These are phyloP conservation scores for Panurus biarmicus DNA, from an alignment of 2,113 vertebrate genomes.

Conservation along the genomic window DNA sequence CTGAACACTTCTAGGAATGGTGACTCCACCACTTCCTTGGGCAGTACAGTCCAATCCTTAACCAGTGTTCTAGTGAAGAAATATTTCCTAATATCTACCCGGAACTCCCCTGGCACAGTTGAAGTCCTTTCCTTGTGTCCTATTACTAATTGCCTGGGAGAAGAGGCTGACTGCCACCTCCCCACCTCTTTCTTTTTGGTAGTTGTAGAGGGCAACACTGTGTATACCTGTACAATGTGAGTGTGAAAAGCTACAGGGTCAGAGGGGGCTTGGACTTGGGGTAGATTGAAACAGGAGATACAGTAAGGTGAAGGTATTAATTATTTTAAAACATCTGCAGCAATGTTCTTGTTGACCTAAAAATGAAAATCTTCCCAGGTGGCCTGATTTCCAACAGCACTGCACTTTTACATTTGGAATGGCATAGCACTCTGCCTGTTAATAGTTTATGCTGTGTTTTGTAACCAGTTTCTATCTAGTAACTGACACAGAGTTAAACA, in stretches of 20 bases:
- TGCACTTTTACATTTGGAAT: background rate
- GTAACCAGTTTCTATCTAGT: background rate
- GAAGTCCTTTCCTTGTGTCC: background rate
- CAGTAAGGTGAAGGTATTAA: background rate
- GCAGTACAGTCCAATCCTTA: background rate
- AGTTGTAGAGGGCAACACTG: background rate
- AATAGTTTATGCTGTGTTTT: background rate
- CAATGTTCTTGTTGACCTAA: background rate
- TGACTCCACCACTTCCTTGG: background rate
- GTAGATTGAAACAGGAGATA: background rate
- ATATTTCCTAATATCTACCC: background rate
- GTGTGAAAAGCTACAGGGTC: accelerated
- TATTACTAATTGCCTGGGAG: background rate
- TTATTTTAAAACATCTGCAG: background rate
- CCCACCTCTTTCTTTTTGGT: background rate
- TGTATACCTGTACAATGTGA: background rate
- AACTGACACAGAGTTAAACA: background rate
- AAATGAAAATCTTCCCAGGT: background rate
- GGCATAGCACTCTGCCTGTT: background rate
- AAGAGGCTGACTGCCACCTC: background rate
- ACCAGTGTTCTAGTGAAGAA: background rate
- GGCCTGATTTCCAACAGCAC: background rate
- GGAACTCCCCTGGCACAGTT: background rate
- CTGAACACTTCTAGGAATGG: background rate
- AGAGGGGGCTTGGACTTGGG: background rate